Evolutionary conservation across 2,113 vertebrate genomes (phyloP).

Genomic region (Saccopteryx leptura): DNA sequence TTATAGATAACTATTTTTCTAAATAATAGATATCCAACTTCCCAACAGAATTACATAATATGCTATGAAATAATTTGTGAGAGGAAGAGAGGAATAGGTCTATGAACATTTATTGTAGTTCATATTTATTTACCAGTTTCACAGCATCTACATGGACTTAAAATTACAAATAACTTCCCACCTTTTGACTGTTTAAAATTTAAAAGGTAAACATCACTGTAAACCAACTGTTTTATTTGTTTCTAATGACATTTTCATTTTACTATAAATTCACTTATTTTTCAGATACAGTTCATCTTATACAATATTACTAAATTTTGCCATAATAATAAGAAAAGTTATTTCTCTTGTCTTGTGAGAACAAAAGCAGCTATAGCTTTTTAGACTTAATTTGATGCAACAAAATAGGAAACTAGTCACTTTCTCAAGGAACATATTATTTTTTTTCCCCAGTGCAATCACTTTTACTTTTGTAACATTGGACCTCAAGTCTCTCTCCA

Average conservation of each 20-base stretch:
- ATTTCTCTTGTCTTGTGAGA: not conserved
- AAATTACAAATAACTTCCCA: conserved; percentile 2
- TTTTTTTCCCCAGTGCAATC: not conserved
- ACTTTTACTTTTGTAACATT: conserved; percentile 48
- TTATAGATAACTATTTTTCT: not conserved
- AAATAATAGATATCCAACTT: not conserved
- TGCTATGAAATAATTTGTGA: not conserved
- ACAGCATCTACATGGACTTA: not conserved
- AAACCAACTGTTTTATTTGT: not conserved
- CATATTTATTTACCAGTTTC: conserved; percentile 40
- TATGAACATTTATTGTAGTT: not conserved
- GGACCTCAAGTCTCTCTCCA: not conserved
- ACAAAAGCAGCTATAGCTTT: not conserved
- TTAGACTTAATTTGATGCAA: conserved; percentile 15
- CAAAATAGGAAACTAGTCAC: conserved; percentile 3
- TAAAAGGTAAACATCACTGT: not conserved
- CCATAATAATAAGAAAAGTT: not conserved
- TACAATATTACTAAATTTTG: conserved; percentile 37
- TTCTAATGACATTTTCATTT: conserved; percentile 16
- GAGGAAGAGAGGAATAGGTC: not conserved
- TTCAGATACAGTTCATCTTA: not conserved
- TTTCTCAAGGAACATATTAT: not conserved
- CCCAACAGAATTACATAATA: not conserved
- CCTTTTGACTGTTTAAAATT: not conserved
- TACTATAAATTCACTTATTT: conserved; percentile 38